Evolutionary conservation across 2,888 invertebrate genomes (phyloP), one percentile per base, ranked within the genome.

Genomic region (Synanthedon vespiformis): DNA sequence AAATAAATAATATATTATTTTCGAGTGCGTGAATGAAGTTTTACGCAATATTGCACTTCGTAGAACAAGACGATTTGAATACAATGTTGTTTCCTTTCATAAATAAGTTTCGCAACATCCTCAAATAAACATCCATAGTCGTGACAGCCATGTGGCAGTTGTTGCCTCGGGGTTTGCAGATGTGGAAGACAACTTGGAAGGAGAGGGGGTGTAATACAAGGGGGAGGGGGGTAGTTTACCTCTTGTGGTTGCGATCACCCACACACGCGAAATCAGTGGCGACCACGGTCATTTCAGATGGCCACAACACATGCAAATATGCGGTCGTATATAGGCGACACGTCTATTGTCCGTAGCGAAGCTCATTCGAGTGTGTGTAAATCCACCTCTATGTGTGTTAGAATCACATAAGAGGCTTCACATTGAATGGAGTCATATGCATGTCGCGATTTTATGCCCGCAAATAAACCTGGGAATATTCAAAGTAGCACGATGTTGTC

Each of bases 211-310:
- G 48, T 27, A 41, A 18, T 48, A 12, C 16, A 48, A 18, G 18
- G 18, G 13, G 48, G 8, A 18, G 22, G 40, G 53, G 53, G 59
- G 55, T 48, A 54, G 51, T 34, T 34, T 53, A 54, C 59, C 60
- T 60, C 53, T 55, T 64, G 68, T 56, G 69, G 72, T 66, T 56
- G 65, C 71, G 63, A 34, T 34, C 34, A 34, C 73, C 72, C 68
- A 76, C 76, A 70, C 68, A 62, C 63, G 60, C 61, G 61, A 67
- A 65, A 54, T 51, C 57, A 56, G 56, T 57, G 57, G 54, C 58
- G 51, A 47, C 59, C 55, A 53, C 58, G 62, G 57, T 50, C n/a
- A 50, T 41, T 51, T 41, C 44, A 53, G 40, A 48, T 49, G 40
- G 49, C 48, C 48, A 18, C 18, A 48, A 48, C 48, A 48, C 48